Evolutionary conservation across 1,140 invertebrate species (phyloP), one percentile per base, ranked within the genome.

Genomic region (Medauroidea extradentata): DNA sequence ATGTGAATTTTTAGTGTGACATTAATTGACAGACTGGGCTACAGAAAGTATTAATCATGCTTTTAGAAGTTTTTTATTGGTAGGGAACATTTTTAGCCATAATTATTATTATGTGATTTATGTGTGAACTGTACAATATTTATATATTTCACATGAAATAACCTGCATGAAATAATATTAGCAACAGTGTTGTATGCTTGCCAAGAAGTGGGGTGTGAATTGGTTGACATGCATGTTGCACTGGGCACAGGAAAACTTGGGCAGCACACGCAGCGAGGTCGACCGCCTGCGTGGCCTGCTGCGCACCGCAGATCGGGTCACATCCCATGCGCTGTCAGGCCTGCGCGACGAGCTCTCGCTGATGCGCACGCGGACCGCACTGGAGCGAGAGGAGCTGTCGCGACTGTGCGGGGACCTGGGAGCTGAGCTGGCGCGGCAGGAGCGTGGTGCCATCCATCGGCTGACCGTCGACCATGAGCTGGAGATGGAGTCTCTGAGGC

Each of bases 391-490:
- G 7, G n/a, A 34, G 14, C 29, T 57, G 25, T 2, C 2, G n/a
- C 4, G 18, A 25, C 23, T 49, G 23, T 48, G 5, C 9, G 25
- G 5, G 14, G 43, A 57, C 16, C 44, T 57, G 24, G 14, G 48
- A 16, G 16, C 44, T 18, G 46, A 18, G n/a, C 46, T 57, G 42
- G 44, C 24, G 19, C 19, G 21, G 39, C 41, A 46, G 3, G 21
- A 53, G 16, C n/a, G 24, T 21, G 2, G 18, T 52, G 23, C 39
- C 9, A 27, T 42, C 4, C 81, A 84, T 51, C 77, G 80, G 57
- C 60, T 86, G 8, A 81, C 79, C 11, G 74, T 85, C 9, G 83
- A 86, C 62, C 84, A 88, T 65, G 84, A 88, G 66, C 66, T 83
- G 38, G 83, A 88, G 68, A 70, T 88, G 44, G 78, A 79, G 25